Conservation (phyloP, 2,888 invertebrate genomes). For the Nomada flava region DNA sequence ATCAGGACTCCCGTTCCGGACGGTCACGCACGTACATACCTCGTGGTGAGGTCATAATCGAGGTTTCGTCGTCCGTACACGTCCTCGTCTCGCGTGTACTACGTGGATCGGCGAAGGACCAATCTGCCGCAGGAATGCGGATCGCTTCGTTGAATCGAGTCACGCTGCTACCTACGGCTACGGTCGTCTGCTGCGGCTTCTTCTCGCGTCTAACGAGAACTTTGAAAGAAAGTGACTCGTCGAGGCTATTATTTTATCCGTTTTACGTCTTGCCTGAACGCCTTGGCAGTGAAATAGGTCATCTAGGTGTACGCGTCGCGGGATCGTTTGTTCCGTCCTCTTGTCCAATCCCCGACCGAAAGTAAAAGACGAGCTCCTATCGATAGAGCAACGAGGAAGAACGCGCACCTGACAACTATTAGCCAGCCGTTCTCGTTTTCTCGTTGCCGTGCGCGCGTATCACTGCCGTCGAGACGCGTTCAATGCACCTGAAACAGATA, state of each 20-base stretch:
- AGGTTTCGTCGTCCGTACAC: constrained; percentile 53
- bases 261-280: neutral
- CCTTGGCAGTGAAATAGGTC: too few species aligned
- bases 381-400: constrained; percentile 1
- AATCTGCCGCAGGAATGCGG: constrained; percentile 64
- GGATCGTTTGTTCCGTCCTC: constrained; percentile 32
- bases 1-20: constrained; percentile 34
- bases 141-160: constrained; percentile 57
- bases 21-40: constrained; percentile 69
- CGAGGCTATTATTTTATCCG: constrained; percentile 36
- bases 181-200: neutral
- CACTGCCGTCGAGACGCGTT: constrained; percentile 47
- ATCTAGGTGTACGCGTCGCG: constrained; percentile 15
- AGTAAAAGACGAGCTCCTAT: constrained; percentile 23
- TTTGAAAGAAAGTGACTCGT: constrained; percentile 5
- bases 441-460: neutral
- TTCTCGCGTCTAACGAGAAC: neutral
- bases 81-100: constrained; percentile 41
- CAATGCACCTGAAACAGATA: constrained; percentile 66
- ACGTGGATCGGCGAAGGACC: constrained; percentile 21
- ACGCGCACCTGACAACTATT: constrained; percentile 54
- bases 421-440: constrained; percentile 18
- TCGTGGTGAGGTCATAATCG: constrained; percentile 65
- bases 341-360: constrained; percentile 26
- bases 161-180: neutral